Conservation (phyloP, 2,797 vertebrate species). For the Rhincodon typus region DNA sequence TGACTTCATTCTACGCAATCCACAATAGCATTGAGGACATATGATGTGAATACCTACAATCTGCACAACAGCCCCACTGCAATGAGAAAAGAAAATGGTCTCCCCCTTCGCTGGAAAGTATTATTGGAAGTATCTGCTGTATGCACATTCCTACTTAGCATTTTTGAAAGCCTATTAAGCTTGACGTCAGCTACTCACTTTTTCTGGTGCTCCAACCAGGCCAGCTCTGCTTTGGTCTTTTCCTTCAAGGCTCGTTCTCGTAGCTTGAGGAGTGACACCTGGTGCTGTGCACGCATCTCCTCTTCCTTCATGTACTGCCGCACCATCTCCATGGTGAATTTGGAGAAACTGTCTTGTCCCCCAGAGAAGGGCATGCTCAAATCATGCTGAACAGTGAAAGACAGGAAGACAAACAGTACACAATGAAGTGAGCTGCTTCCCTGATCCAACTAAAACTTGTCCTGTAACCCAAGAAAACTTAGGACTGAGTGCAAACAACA, state of each 20-base stretch:
- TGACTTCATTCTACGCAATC: neutral
- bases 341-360: conserved; percentile 87
- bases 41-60: neutral
- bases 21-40: neutral
- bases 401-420: neutral
- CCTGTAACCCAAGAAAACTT: neutral
- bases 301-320: conserved; percentile 97
- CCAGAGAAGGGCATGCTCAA: conserved; percentile 77
- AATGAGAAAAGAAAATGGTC: neutral
- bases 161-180: neutral
- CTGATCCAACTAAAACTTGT: neutral
- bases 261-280: conserved; percentile 83
- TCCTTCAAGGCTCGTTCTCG: conserved; percentile 90
- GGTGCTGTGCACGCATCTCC: conserved; percentile 87
- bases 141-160: neutral
- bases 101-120: too few relatives aligned
- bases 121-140: neutral
- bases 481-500: neutral
- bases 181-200: conserved; percentile 54
- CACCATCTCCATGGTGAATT: conserved; percentile 98
- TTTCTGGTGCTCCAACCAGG: conserved; percentile 94
- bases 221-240: conserved; percentile 86
- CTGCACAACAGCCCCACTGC: neutral
- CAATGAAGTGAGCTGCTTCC: neutral
- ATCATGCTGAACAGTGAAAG: conserved; percentile 56